Evolutionary conservation across 2,888 invertebrate genomes (phyloP).

Genomic region (Reticulitermes lucifugus): DNA sequence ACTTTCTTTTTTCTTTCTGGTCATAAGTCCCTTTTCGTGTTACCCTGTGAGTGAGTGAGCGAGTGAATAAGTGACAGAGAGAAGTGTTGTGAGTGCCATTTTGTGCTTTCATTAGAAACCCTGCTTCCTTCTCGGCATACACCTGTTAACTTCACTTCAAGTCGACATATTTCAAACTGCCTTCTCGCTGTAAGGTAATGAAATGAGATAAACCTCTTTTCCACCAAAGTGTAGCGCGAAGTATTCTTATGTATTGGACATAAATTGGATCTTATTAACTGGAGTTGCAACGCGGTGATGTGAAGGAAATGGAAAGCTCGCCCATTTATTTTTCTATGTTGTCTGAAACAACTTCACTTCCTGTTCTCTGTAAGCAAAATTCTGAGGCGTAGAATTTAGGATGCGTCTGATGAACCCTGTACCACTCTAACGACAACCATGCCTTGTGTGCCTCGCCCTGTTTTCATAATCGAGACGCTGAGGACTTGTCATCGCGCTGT

Average conservation of each 20-base stretch:
- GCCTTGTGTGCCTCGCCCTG: too few relatives aligned
- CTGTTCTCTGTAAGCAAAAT: not conserved
- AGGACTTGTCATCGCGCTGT: too few relatives aligned
- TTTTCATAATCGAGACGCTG: too few relatives aligned
- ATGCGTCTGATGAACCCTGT: too few relatives aligned
- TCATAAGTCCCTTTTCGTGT: too few relatives aligned
- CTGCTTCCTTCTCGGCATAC: not conserved
- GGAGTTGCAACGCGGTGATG: not conserved
- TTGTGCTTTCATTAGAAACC: too few relatives aligned
- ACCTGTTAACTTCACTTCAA: not conserved
- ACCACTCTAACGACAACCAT: too few relatives aligned
- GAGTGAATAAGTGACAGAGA: too few relatives aligned
- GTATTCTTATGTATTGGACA: not conserved
- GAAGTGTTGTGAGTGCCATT: too few relatives aligned
- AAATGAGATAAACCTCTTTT: not conserved
- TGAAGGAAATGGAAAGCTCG: not conserved
- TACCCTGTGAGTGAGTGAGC: too few relatives aligned
- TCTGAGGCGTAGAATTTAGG: too few relatives aligned
- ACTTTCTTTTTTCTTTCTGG: too few relatives aligned
- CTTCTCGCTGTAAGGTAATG: not conserved
- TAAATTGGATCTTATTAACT: not conserved
- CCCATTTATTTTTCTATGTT: not conserved
- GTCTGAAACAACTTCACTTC: not conserved
- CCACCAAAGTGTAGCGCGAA: not conserved
- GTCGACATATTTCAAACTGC: not conserved